Percentiles rank a stretch among this genome's conserved stretches.
phyloP scores from a whole-genome alignment of 92 coral and sea anemone genomes.

The Nematostella vectensis region DNA sequence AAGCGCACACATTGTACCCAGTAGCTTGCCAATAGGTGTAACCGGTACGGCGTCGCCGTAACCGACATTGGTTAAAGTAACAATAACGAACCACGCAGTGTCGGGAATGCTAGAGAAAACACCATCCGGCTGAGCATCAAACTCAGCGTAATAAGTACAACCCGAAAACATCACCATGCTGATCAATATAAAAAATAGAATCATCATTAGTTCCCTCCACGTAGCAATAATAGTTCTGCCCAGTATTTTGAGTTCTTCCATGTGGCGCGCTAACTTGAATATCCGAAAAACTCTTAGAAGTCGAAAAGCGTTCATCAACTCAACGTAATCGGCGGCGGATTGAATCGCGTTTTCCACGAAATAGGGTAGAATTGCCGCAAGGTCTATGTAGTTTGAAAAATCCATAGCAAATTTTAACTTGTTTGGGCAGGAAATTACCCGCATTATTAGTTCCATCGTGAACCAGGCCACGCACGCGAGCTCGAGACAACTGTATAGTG shows the following conservation, averaged over 20 bases:
- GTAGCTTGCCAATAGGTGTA: conserved; percentile 54
- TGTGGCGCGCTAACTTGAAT: conserved; percentile 72
- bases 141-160: conserved; percentile 60
- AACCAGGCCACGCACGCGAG: conserved; percentile 71
- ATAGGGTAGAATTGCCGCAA: conserved; percentile 71
- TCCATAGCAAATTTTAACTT: conserved; percentile 41
- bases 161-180: conserved; percentile 76
- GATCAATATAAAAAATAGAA: conserved; percentile 60
- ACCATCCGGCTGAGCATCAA: conserved; percentile 49
- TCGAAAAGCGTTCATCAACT: conserved; percentile 30
- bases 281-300: conserved; percentile 63
- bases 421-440: conserved; percentile 67
- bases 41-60: conserved; percentile 93
- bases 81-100: conserved; percentile 87
- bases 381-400: conserved; percentile 58
- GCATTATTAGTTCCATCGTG: conserved; percentile 50
- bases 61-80: conserved; percentile 89
- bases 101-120: conserved; percentile 72
- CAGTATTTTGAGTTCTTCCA: conserved; percentile 72
- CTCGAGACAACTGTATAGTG: conserved; percentile 31
- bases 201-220: conserved; percentile 72
- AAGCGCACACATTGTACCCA: conserved; percentile 68
- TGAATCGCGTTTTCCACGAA: conserved; percentile 25
- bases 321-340: conserved; percentile 1
- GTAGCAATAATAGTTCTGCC: conserved; percentile 71